Evolutionary conservation across 2,797 vertebrate species (phyloP).

Genomic region (Hypotaenidia okinawae): DNA sequence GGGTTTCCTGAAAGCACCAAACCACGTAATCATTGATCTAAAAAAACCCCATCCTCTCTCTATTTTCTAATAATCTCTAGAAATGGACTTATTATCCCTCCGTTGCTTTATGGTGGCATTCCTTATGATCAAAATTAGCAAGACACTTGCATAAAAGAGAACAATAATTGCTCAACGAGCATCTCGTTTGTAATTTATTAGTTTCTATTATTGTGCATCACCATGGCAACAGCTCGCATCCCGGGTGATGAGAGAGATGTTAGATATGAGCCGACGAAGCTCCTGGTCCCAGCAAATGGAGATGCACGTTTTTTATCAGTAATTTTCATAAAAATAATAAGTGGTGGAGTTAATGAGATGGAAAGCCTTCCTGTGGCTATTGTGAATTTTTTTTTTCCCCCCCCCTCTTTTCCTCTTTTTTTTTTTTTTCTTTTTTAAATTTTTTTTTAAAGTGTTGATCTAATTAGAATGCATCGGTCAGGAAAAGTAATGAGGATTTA

Average conservation of each 20-base stretch:
- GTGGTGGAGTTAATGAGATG: slow-evolving; percentile 88
- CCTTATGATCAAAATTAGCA: slow-evolving; percentile 88
- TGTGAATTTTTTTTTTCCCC: slow-evolving; percentile 72
- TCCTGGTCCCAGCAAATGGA: slow-evolving; percentile 82
- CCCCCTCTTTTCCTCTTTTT: too few species aligned
- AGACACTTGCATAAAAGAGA: slow-evolving; percentile 87
- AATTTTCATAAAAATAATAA: slow-evolving; percentile 89
- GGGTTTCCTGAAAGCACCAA: slow-evolving; percentile 70
- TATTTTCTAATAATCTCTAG: slow-evolving; percentile 79
- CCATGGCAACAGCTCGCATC: slow-evolving; percentile 80
- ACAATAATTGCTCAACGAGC: slow-evolving; percentile 88
- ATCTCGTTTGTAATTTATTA: slow-evolving; percentile 87
- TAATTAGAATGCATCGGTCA: slow-evolving; percentile 86
- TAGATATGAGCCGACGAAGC: slow-evolving; percentile 82
- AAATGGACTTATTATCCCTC: slow-evolving; percentile 82
- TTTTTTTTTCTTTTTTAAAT: neutral
- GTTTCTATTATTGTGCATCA: slow-evolving; percentile 85
- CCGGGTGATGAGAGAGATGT: slow-evolving; percentile 83
- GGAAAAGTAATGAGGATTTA: slow-evolving; percentile 86
- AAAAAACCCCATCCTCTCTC: slow-evolving; percentile 49
- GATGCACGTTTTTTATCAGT: slow-evolving; percentile 87
- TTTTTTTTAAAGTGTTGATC: slow-evolving; percentile 78
- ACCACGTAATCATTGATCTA: slow-evolving; percentile 77
- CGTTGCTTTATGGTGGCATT: slow-evolving; percentile 81
- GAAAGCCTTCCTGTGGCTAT: slow-evolving; percentile 86